Base-by-base conservation (phyloP, 1,140 invertebrate species). In the Hylyphantes graminicola region DNA sequence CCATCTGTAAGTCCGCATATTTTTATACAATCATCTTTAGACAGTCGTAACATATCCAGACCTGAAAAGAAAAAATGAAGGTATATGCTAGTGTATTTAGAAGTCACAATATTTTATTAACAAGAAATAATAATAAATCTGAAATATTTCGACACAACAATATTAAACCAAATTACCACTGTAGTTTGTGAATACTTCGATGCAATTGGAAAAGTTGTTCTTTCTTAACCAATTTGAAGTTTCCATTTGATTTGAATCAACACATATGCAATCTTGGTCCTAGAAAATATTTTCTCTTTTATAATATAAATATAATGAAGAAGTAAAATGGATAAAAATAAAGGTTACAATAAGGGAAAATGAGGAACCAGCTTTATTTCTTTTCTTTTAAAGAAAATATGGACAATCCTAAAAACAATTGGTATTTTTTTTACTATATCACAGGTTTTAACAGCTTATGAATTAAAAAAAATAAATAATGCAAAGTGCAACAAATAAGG, bases 1-100 rank as follows among this genome's bases (percentile, higher is more conserved):
- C 92, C 92, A 89, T 98, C 96, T 74, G 96, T 94, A 57, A 97
- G 90, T 0, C 96, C 96, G 89, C 96, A 97, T 74, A 98, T 97
- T 90, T 98, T 95, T 73, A 98, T 96, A 13, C 98, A 91, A 90
- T 98, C 96, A 86, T 97, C 95, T 70, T 95, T 92, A 3, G 94
- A 94, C 86, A 98, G 90, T 83, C 95, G 92, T 76, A 98, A 90
- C 86, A 98, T 92, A 91, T 98, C 97, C 54, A 94, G 92, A 68
- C 96, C 90, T 91, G 74, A 57, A 65, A 78, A 11, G 8, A 67
- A 61, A 12, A 0, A 9, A 2, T 51, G 9, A 70, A 7, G 4
- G 9, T 51, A 53, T 68, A 35, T 67, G 7, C 48, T 7, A 21
- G 10, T 35, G 48, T 21, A 13, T 13, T 63, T 10, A 64, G 17